phyloP scores from a whole-genome alignment of 2,797 vertebrate genomes.

The Ispidina picta region DNA sequence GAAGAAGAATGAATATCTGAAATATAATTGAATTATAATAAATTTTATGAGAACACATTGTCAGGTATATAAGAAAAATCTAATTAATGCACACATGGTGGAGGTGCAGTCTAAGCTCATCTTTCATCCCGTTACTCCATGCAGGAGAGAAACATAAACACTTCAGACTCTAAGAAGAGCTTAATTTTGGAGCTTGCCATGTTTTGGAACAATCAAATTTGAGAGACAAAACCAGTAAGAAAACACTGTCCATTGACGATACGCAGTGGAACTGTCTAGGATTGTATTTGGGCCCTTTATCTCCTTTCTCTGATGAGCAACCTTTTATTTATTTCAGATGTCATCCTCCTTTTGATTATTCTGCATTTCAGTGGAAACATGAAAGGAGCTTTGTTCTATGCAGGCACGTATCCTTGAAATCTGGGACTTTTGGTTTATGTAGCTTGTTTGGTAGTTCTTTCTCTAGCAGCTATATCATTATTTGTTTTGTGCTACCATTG shows the following conservation, averaged over 20 bases:
- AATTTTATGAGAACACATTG: no score
- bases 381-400: slow-evolving; percentile 80
- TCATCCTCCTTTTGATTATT: slow-evolving; percentile 86
- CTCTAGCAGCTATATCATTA: not conserved
- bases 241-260: not conserved
- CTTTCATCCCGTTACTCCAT: no score
- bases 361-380: slow-evolving; percentile 84
- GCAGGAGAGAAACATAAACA: no score
- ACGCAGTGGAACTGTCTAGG: not conserved
- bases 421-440: not conserved
- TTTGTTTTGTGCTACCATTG: not conserved
- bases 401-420: slow-evolving; percentile 86
- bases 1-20: not conserved
- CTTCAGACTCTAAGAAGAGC: no score
- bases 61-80: no score
- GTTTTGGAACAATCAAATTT: no score
- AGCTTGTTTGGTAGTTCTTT: not conserved
- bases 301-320: not conserved
- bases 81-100: no score
- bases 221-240: no score
- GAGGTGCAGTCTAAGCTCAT: no score
- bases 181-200: no score
- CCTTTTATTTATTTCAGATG: slow-evolving; percentile 80
- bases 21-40: no score
- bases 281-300: not conserved